Evolutionary conservation across 2,797 vertebrate genomes (phyloP).

Genomic region (Pteropus rufus): DNA sequence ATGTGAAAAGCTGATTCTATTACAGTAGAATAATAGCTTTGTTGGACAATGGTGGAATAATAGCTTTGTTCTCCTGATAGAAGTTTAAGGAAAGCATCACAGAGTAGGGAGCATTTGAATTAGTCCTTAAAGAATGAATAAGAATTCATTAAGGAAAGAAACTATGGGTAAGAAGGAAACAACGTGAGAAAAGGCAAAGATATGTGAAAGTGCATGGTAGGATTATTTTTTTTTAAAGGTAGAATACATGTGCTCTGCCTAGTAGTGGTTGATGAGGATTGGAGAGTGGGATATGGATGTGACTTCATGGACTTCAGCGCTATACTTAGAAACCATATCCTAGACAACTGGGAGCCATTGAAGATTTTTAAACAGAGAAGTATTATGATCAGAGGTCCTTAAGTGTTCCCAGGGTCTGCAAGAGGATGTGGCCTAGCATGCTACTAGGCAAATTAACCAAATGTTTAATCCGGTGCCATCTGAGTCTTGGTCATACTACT

Average conservation of each 20-base stretch:
- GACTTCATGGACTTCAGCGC: not conserved
- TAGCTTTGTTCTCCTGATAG: not conserved
- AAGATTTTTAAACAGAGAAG: not conserved
- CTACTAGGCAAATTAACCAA: not conserved
- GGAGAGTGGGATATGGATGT: not conserved
- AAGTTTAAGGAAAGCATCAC: not conserved
- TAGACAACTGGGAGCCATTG: not conserved
- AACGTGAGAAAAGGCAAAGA: not conserved
- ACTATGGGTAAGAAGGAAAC: not conserved
- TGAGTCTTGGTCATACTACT: not conserved
- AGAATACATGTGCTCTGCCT: not conserved
- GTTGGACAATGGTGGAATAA: not conserved
- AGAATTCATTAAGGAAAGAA: not conserved
- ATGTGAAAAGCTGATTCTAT: not conserved
- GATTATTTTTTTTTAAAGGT: not conserved
- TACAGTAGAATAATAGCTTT: not conserved
- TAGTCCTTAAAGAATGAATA: not conserved
- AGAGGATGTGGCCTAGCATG: not conserved
- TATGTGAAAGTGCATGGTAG: not conserved
- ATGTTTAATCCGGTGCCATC: not conserved
- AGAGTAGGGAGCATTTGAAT: not conserved
- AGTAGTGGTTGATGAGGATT: not conserved
- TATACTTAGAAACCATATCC: not conserved
- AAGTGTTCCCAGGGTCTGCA: not conserved
- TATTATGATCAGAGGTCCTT: not conserved